Base-by-base conservation (phyloP, 2,797 vertebrate genomes). In the Valencia hispanica region DNA sequence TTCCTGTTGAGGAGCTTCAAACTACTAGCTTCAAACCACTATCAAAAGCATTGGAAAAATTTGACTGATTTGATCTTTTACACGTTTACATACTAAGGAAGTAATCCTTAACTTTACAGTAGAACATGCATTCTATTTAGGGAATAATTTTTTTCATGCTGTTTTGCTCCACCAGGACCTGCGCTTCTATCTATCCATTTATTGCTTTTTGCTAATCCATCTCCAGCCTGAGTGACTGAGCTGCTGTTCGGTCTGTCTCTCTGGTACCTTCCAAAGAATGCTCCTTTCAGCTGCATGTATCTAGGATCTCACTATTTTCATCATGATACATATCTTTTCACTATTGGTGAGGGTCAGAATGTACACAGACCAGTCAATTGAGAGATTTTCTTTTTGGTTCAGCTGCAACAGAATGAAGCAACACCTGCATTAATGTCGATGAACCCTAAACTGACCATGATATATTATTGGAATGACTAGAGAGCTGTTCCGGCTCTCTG, bases 21-120 rank as follows among this genome's bases (percentile, higher is more conserved):
- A 36, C 22, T 22, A n/a, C n/a, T n/a, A n/a, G n/a, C n/a, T n/a
- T n/a, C n/a, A n/a, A 11, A 63, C 20, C 32, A 11, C 34, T 32
- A 1, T 36, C 18, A 36, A 20, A 61, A 63, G 17, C 30, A 14
- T 15, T 32, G 5, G 15, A 61, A 32, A 61, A 2, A 41, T 27
- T 32, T 8, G 2, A 11, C 77, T 80, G 45, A 41, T 80, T 77
- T 57, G 68, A 78, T 68, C 10, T 30, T 14, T 74, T 47, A 68
- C 47, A 68, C 41, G 48, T 79, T 43, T 55, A 70, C 53, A 43
- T 75, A 45, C 41, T 25, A 39, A 41, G 51, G 17, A 72, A 43
- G 14, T 32, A 73, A 75, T 57, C 61, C 15, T 69, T 48, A 32
- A 4, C n/a, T 68, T 68, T 47, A 30, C 27, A 32, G 6, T 69